Conservation (phyloP, 1,140 invertebrate species). For the Trinorchestia longiramus region DNA sequence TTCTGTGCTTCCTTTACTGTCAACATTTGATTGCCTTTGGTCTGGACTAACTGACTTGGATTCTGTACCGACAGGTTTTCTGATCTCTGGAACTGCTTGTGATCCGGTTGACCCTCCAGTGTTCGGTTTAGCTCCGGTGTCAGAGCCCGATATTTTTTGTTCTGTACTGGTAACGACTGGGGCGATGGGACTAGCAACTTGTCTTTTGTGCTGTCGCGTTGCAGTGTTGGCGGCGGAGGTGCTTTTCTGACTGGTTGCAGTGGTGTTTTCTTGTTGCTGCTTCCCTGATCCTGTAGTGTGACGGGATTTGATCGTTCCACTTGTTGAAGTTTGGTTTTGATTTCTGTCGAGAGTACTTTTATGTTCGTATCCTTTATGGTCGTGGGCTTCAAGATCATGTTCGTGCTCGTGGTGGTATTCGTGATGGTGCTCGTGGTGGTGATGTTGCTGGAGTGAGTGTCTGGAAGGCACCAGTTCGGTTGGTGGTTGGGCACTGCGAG, state of each 20-base stretch:
- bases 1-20: not conserved
- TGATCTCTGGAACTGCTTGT: not conserved
- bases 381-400: slow-evolving; percentile 43
- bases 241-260: slow-evolving; percentile 50
- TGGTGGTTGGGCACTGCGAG: slow-evolving; percentile 12
- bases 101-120: not conserved
- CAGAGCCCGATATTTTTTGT: not conserved
- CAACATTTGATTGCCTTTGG: not conserved
- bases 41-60: slow-evolving; percentile 16
- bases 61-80: slow-evolving; percentile 20
- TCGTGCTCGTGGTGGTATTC: slow-evolving; percentile 48
- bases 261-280: not conserved
- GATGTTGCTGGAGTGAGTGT: slow-evolving; percentile 44
- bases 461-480: slow-evolving; percentile 34
- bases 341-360: slow-evolving; percentile 45
- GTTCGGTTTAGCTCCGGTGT: not conserved
- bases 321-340: slow-evolving; percentile 22
- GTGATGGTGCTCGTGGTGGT: slow-evolving; percentile 48
- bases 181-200: slow-evolving; percentile 57
- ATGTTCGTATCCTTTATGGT: slow-evolving; percentile 18
- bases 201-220: slow-evolving; percentile 60
- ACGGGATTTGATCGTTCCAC: not conserved
- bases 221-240: slow-evolving; percentile 57
- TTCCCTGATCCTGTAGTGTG: not conserved
- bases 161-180: not conserved